These are phyloP conservation scores for Lagria hirta DNA, from an alignment of 2,888 invertebrate species.

Conservation along the genomic window DNA sequence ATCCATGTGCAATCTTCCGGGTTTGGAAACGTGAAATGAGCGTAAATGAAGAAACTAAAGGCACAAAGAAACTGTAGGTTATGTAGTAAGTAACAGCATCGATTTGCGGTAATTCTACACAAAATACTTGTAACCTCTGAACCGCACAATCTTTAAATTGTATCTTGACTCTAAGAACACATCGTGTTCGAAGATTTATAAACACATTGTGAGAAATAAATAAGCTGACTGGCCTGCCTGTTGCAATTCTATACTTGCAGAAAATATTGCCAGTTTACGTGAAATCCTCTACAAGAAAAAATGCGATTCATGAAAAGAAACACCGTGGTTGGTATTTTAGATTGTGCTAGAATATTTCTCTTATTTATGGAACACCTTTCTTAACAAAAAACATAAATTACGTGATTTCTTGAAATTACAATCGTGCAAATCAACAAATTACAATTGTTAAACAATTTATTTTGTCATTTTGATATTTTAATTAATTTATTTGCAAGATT, in stretches of 20 bases:
- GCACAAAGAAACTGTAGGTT: conserved; percentile 16
- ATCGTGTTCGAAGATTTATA: conserved; percentile 36
- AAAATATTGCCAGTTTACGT: conserved; percentile 24
- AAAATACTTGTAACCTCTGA: conserved; percentile 37
- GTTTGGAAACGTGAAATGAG: conserved; percentile 24
- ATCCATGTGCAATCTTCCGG: conserved; percentile 20
- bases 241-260: conserved; percentile 27
- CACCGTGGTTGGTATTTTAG: too few species aligned
- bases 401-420: too few species aligned
- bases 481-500: too few species aligned
- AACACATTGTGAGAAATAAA: conserved; percentile 34
- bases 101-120: conserved; percentile 35
- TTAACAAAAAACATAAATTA: too few species aligned
- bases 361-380: too few species aligned
- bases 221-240: conserved; percentile 26
- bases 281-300: conserved; percentile 2
- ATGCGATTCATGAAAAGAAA: too few species aligned
- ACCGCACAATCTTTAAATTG: conserved; percentile 35
- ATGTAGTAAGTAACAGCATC: conserved; percentile 22
- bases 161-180: conserved; percentile 35
- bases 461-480: too few species aligned
- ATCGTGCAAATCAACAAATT: too few species aligned
- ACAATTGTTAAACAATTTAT: too few species aligned
- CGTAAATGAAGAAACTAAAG: conserved; percentile 26
- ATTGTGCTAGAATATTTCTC: too few species aligned